Evolutionary conservation across 2,113 vertebrate species (phyloP).

Genomic region (Reinhardtius hippoglossoides): DNA sequence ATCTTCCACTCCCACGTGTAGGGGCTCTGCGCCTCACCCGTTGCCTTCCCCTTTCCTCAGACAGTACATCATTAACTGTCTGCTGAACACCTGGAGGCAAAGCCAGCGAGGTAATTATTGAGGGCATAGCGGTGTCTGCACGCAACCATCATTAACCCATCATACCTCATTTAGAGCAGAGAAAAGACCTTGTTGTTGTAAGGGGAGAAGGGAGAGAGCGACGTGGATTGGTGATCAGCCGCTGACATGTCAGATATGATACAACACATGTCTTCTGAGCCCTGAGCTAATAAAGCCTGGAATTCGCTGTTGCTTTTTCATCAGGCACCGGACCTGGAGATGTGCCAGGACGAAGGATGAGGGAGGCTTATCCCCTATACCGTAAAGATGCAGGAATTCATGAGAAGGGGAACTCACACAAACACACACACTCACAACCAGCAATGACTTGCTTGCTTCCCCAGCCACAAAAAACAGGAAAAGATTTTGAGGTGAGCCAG

Average conservation of each 20-base stretch:
- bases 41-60: constrained; percentile 43
- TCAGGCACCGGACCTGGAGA: constrained; percentile 55
- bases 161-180: constrained; percentile 61
- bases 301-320: constrained; percentile 75
- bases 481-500: constrained; percentile 28
- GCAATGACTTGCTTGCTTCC: constrained; percentile 46
- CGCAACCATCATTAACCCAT: constrained; percentile 78
- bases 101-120: constrained; percentile 74
- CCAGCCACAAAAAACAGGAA: constrained; percentile 45
- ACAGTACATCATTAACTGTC: constrained; percentile 80
- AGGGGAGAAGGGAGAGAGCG: constrained; percentile 31
- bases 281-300: constrained; percentile 72
- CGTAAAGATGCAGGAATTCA: constrained; percentile 57
- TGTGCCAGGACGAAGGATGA: constrained; percentile 54
- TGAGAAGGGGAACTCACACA: constrained; percentile 28
- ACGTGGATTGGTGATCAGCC: constrained; percentile 42
- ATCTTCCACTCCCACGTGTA: constrained; percentile 1
- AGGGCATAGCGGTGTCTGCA: constrained; percentile 77
- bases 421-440: constrained; percentile 19
- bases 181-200: constrained; percentile 68
- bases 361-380: constrained; percentile 50
- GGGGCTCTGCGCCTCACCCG: constrained; percentile 22
- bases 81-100: constrained; percentile 79
- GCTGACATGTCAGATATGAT: constrained; percentile 65
- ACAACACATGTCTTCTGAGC: constrained; percentile 58